phyloP scores from a whole-genome alignment of 2,888 invertebrate species.

The Drosophila parthenogenetica region DNA sequence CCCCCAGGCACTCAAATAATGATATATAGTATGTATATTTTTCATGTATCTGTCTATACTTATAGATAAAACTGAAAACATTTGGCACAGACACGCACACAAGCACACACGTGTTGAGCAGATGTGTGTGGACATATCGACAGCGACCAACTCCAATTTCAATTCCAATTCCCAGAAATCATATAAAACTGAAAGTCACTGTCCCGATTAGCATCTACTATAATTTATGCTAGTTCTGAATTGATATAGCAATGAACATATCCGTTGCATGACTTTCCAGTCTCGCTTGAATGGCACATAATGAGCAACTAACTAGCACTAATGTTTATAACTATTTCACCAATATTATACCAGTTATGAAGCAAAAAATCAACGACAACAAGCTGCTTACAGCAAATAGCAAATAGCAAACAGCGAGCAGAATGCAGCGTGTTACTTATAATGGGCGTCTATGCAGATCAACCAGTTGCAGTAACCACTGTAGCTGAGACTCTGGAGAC shows the following conservation, averaged over 20 bases:
- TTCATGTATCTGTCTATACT: slow-evolving; percentile 1
- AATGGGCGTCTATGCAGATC: slow-evolving; percentile 66
- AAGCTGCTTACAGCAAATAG: slow-evolving; percentile 7
- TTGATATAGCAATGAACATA: slow-evolving; percentile 64
- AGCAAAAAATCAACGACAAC: slow-evolving; percentile 13
- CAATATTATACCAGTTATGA: slow-evolving; percentile 48
- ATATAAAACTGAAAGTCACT: slow-evolving; percentile 31
- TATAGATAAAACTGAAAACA: slow-evolving; percentile 31
- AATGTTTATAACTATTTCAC: slow-evolving; percentile 60
- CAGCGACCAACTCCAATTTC: background rate
- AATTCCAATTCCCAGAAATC: background rate
- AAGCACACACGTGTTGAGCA: slow-evolving; percentile 6
- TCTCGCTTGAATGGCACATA: slow-evolving; percentile 49
- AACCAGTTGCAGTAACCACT: slow-evolving; percentile 54
- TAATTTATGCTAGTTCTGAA: slow-evolving; percentile 39
- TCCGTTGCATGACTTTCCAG: slow-evolving; percentile 45
- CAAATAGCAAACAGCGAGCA: slow-evolving; percentile 12
- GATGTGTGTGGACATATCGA: slow-evolving; percentile 17
- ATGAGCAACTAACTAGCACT: slow-evolving; percentile 63
- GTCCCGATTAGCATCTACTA: slow-evolving; percentile 33
- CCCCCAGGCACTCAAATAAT: slow-evolving; percentile 51
- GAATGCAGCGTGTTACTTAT: slow-evolving; percentile 45
- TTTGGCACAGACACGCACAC: slow-evolving; percentile 41
- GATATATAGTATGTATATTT: slow-evolving; percentile 19
- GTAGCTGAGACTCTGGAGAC: slow-evolving; percentile 5